Percentiles rank a stretch among this genome's conserved stretches.
Conservation (phyloP, 2,113 vertebrate species). For the Redunca redunca region DNA sequence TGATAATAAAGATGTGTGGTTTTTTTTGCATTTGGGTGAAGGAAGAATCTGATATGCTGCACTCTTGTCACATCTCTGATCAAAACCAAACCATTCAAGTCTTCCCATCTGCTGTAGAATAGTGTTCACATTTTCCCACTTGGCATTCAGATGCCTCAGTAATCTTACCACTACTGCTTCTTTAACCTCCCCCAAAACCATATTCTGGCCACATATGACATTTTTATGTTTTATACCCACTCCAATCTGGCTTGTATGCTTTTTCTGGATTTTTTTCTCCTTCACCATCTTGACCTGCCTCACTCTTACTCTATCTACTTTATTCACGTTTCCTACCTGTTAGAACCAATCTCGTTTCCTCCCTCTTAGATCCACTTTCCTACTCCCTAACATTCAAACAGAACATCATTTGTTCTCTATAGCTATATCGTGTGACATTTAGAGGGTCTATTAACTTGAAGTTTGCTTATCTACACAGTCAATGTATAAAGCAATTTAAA, state of each 20-base stretch:
- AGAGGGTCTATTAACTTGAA: slow-evolving; percentile 9
- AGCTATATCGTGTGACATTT: not conserved
- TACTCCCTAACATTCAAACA: not conserved
- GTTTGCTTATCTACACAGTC: slow-evolving; percentile 14
- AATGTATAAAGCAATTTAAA: slow-evolving; percentile 24
- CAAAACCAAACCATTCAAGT: not conserved
- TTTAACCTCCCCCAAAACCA: not conserved
- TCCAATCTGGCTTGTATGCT: fast-evolving
- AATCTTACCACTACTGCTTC: not conserved
- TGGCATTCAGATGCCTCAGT: not conserved
- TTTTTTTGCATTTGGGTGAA: not conserved
- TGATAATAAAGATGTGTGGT: not conserved
- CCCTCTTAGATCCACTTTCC: not conserved
- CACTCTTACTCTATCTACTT: not conserved
- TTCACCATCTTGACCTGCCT: not conserved
- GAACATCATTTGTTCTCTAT: not conserved
- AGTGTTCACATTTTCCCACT: not conserved
- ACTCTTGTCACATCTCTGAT: not conserved
- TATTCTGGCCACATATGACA: fast-evolving
- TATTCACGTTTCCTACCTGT: not conserved
- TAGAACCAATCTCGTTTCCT: not conserved
- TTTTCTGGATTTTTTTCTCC: not conserved
- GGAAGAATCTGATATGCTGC: not conserved
- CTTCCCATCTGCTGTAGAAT: not conserved
- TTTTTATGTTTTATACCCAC: too few species aligned